phyloP scores from a whole-genome alignment of 37 sponge, comb jelly and placozoan genomes.

The Petrosia ficiformis region DNA sequence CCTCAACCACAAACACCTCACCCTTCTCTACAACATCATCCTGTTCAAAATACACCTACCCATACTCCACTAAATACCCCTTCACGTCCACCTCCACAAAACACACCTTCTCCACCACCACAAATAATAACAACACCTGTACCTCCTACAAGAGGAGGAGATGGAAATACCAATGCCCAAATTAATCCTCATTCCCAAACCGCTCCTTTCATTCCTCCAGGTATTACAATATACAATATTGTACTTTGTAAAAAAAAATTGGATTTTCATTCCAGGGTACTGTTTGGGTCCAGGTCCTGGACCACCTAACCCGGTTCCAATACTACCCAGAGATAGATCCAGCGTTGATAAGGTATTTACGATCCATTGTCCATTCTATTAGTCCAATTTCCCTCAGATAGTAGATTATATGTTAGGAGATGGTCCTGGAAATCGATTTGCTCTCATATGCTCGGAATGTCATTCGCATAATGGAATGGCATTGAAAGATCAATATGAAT shows the following conservation, averaged over 20 bases:
- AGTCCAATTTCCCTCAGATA: background rate
- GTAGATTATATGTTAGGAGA: constrained; percentile 56
- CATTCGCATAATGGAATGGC: constrained; percentile 91
- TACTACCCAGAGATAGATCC: constrained; percentile 55
- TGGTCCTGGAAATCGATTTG: constrained; percentile 88
- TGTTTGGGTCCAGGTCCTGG: constrained; percentile 61
- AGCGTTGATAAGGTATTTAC: constrained; percentile 51
- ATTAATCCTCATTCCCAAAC: background rate
- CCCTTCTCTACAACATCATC: background rate
- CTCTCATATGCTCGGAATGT: constrained; percentile 83
- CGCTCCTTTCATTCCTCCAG: constrained; percentile 35
- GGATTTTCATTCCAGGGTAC: constrained; percentile 17
- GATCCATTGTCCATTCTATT: background rate
- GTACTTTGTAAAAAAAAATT: background rate
- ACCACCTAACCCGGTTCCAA: constrained; percentile 53
- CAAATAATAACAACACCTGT: background rate
- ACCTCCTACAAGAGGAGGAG: background rate
- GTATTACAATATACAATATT: background rate
- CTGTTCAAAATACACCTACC: background rate
- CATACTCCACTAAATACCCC: background rate
- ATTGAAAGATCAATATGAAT: constrained; percentile 89
- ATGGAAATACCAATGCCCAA: too few relatives aligned
- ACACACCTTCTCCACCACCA: background rate
- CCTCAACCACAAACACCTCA: constrained; percentile 10
- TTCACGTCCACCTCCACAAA: background rate